Evolutionary conservation across 2,113 vertebrate species (phyloP), one percentile per base, ranked within the genome.

Genomic region (Clarias batrachus): DNA sequence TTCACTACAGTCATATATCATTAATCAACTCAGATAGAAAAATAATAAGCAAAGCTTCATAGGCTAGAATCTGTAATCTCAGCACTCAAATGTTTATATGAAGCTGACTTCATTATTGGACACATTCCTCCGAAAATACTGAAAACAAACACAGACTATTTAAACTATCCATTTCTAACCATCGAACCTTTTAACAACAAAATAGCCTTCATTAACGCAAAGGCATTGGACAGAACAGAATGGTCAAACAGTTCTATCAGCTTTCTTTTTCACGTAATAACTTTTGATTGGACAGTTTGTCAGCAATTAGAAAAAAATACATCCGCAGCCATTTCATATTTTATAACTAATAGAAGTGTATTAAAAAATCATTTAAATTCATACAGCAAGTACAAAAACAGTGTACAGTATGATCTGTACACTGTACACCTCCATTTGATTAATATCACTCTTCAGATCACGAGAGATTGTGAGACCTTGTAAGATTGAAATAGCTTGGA

Each of bases 1-100:
- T 81, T 59, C 2, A 62, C 12, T 62, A 37, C 30, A 62, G 78
- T 62, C 59, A 81, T 62, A 60, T 60, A 37, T 81, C 57, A 81
- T 81, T 81, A 62, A 81, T 81, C 78, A 81, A 14, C 41, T 62
- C 19, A 14, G 33, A 41, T 62, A 41, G 62, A 57, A 62, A 79
- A 79, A 81, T 21, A 81, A 81, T 62, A 41, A 13, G 41, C 54
- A 57, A 57, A 57, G 27, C 57, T 62, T 81, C 62, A 25, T 41
- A 81, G 0, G 21, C 19, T 81, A 62, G 10, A 81, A 77, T 56
- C 19, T 81, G 57, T 25, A 81, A 81, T 81, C 57, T 25, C 30
- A 25, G 57, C 54, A 59, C 57, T 60, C 33, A 30, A 78, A 56
- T 56, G 56, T 78, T 1, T 56, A 56, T n/a, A 62, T 81, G 30